These are phyloP conservation scores for Oxytorus armatus DNA, from an alignment of 2,888 invertebrate species.

Conservation along the genomic window DNA sequence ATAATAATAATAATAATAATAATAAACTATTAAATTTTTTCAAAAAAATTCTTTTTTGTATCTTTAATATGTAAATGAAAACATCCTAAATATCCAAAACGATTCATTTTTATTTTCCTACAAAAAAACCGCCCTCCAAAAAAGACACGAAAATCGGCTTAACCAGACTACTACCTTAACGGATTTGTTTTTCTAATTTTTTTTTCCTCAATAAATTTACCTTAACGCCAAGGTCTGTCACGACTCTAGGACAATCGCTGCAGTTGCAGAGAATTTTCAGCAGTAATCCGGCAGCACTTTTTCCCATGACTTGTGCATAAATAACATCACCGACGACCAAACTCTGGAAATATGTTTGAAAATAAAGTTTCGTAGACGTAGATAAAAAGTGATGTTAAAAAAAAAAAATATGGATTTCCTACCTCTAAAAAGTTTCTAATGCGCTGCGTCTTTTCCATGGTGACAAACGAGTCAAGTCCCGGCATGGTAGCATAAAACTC, in stretches of 20 bases:
- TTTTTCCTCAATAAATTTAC: constrained; percentile 85
- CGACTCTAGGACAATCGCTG: constrained; percentile 91
- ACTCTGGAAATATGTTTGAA: constrained; percentile 76
- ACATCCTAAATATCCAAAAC: no score
- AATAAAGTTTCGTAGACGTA: no score
- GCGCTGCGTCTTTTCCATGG: constrained; percentile 91
- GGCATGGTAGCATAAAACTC: constrained; percentile 93
- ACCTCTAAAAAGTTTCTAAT: constrained; percentile 94
- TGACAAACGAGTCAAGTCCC: constrained; percentile 93
- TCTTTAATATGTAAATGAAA: no score
- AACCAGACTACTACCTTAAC: no score
- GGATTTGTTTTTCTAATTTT: background rate
- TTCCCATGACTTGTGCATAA: constrained; percentile 91
- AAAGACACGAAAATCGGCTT: no score
- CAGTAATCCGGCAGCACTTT: constrained; percentile 90
- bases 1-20: no score
- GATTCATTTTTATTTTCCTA: no score
- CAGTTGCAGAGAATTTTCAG: constrained; percentile 94
- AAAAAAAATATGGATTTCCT: no score
- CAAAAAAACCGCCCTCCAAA: no score
- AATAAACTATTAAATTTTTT: no score
- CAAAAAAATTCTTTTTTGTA: no score
- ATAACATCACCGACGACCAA: constrained; percentile 89
- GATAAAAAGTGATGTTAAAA: no score
- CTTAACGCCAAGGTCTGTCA: constrained; percentile 95